phyloP scores from a whole-genome alignment of 1,140 invertebrate genomes.

The Bombus soroeensis region DNA sequence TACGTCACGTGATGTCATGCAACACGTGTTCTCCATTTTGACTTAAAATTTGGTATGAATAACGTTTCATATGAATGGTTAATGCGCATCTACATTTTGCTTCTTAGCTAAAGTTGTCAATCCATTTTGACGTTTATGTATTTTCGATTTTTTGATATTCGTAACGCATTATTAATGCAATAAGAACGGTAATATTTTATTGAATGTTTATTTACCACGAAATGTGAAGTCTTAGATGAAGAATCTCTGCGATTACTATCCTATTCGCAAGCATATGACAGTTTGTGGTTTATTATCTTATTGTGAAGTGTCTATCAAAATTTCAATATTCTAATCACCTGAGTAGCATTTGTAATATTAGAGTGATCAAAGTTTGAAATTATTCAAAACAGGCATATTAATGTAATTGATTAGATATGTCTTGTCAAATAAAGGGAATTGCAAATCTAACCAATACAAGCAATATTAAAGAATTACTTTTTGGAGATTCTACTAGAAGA shows the following conservation, averaged over 20 bases:
- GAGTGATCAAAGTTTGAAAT: background rate
- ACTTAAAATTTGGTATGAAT: slow-evolving; percentile 38
- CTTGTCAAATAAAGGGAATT: slow-evolving; percentile 88
- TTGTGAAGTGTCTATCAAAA: background rate
- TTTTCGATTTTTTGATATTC: background rate
- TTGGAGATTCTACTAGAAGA: slow-evolving; percentile 57
- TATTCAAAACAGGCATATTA: slow-evolving; percentile 7
- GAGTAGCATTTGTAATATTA: background rate
- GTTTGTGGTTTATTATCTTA: slow-evolving; percentile 22
- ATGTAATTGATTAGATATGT: slow-evolving; percentile 80
- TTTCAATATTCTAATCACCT: background rate
- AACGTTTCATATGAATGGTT: slow-evolving; percentile 21
- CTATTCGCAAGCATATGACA: slow-evolving; percentile 24
- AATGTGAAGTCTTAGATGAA: slow-evolving; percentile 4
- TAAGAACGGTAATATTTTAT: background rate
- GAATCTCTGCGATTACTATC: slow-evolving; percentile 48
- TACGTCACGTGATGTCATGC: slow-evolving; percentile 68
- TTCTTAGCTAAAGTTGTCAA: background rate
- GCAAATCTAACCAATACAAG: slow-evolving; percentile 86
- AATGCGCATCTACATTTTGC: background rate
- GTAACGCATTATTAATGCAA: background rate
- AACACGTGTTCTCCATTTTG: slow-evolving; percentile 70
- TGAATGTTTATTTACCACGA: slow-evolving; percentile 1
- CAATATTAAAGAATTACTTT: slow-evolving; percentile 79
- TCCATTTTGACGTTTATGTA: background rate